Percentiles rank a stretch among this genome's conserved stretches.
These are phyloP conservation scores for Phaenicophaeus curvirostris DNA, from an alignment of 2,797 vertebrate species.

Conservation along the genomic window DNA sequence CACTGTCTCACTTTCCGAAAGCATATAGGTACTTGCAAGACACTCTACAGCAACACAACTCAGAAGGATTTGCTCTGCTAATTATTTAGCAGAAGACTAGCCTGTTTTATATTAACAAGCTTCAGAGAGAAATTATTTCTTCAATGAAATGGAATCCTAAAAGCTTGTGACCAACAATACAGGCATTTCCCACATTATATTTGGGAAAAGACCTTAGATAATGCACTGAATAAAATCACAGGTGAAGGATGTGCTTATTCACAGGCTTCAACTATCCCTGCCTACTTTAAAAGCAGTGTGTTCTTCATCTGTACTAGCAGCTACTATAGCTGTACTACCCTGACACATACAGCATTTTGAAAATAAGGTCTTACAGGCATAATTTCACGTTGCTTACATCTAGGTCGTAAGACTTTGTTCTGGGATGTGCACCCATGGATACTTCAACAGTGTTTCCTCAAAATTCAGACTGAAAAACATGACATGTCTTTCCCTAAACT, in stretches of 20 bases:
- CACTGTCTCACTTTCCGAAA: neutral
- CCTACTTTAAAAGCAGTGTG: neutral
- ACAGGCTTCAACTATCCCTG: neutral
- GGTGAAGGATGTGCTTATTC: neutral
- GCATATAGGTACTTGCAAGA: neutral
- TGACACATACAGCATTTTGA: neutral
- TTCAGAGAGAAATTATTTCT: neutral
- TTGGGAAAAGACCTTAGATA: neutral
- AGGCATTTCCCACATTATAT: neutral
- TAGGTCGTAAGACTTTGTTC: neutral
- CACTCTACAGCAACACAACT: neutral
- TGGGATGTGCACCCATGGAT: neutral
- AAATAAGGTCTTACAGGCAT: neutral
- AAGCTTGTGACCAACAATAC: neutral
- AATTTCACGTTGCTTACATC: neutral
- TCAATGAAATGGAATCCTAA: neutral
- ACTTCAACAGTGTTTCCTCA: neutral
- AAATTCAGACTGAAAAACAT: neutral
- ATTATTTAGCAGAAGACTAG: neutral
- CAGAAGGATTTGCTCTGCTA: neutral
- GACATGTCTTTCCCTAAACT: neutral
- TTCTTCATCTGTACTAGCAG: neutral
- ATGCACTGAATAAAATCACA: neutral
- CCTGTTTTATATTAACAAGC: neutral
- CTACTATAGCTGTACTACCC: neutral